Evolutionary conservation across 1,140 invertebrate species (phyloP), one percentile per base, ranked within the genome.

Genomic region (Calliopsis andreniformis): DNA sequence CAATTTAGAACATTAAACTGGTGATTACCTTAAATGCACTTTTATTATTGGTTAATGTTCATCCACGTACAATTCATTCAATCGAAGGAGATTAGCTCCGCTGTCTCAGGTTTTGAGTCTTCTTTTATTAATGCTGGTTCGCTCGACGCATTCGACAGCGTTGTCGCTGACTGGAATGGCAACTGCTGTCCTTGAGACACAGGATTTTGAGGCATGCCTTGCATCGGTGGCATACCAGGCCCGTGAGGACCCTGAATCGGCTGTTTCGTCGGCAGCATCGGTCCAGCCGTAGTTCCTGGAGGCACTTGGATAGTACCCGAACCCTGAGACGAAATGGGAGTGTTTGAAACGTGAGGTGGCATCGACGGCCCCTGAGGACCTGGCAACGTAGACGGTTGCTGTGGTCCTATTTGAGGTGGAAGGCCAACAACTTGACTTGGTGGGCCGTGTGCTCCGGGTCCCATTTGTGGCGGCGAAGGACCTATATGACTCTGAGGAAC

Each of bases 41-140:
- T 43, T 32, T 72, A 72, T 42, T 71, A 49, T 70, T 43, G 32
- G 3, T 78, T 58, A 59, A 45, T 51, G 23, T 51, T 45, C 32
- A 32, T 45, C 10, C 7, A 8, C 14, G 18, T 12, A 8, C 25
- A 23, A 53, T 28, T 61, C 18, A 32, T 76, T 87, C 78, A 92
- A 76, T 92, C 91, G 25, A 92, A 92, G 23, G 91, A 90, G 76
- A 92, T 92, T 0, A 92, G 78, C 53, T 91, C 91, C 20, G 90
- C 91, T 28, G 88, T 89, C 69, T 89, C 90, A 1, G 87, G 85
- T 68, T 91, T 91, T 7, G 82, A 16, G 16, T 87, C 83, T 32
- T 88, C 85, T 28, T 80, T 83, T 25, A 80, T 32, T 43, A 80
- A 75, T 20, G 30, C 14, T 23, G 51, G 28, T 61, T 87, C 84